Conservation (phyloP, 2,113 vertebrate genomes). For the Pongo abelii region DNA sequence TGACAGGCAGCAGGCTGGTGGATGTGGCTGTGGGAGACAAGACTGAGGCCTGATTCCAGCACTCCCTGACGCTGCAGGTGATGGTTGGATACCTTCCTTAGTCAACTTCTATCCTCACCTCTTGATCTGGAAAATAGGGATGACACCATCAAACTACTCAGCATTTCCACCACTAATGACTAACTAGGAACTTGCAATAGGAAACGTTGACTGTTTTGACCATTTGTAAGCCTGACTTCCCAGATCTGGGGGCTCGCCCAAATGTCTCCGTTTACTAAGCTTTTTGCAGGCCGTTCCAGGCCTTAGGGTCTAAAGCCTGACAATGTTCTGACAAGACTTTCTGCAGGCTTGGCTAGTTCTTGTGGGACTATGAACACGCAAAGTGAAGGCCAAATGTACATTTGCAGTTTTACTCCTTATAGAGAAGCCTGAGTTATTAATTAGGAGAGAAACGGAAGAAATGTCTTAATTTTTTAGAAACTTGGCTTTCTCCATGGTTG, state of each 20-base stretch:
- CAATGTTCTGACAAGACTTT: not conserved
- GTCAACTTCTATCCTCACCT: constrained; percentile 3
- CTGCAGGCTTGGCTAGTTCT: not conserved
- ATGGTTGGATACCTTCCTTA: constrained; percentile 36
- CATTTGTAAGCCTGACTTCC: not conserved
- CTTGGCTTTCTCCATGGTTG: not conserved
- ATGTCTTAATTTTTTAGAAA: not conserved
- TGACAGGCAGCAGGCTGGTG: not conserved
- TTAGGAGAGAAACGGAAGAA: not conserved
- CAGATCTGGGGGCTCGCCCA: not conserved
- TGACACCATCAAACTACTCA: constrained; percentile 38
- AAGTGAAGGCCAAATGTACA: not conserved
- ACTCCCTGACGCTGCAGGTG: not conserved
- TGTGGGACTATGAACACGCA: not conserved
- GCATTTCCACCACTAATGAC: constrained; percentile 37
- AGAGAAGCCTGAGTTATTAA: not conserved
- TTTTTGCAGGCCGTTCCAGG: not conserved
- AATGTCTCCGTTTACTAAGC: not conserved
- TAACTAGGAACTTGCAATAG: not conserved
- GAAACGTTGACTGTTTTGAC: constrained; percentile 45
- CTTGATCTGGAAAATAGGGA: constrained; percentile 43
- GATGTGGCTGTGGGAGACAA: not conserved
- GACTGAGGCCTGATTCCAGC: not conserved
- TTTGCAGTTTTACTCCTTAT: not conserved
- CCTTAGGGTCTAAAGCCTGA: not conserved